Conservation (phyloP, 2,888 invertebrate genomes). For the Danaus chrysippus region DNA sequence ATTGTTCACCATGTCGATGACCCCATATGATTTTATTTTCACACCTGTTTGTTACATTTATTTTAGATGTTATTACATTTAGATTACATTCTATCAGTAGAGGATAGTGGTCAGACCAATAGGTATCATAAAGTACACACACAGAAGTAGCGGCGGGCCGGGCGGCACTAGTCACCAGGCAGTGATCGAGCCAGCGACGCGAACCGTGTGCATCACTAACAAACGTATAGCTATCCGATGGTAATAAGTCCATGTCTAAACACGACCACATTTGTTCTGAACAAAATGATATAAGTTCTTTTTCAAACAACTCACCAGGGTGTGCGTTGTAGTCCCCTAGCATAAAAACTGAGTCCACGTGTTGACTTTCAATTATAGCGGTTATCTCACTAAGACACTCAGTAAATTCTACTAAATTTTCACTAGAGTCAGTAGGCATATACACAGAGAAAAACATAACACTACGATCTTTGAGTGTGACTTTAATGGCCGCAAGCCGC, state of each 20-base stretch:
- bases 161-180: conserved; percentile 25
- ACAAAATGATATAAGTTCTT: not conserved
- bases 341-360: not conserved
- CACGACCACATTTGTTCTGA: not conserved
- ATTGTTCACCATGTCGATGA: too few species aligned
- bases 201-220: conserved; percentile 6
- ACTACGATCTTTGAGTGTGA: conserved; percentile 11
- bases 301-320: not conserved
- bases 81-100: too few species aligned
- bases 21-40: too few species aligned
- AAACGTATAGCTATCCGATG: not conserved
- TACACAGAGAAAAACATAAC: conserved; percentile 30
- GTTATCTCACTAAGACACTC: conserved; percentile 19
- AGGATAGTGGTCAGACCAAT: too few species aligned
- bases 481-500: conserved; percentile 28
- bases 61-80: too few species aligned
- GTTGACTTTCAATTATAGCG: not conserved
- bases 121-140: too few species aligned
- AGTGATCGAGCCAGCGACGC: conserved; percentile 31
- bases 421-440: conserved; percentile 34
- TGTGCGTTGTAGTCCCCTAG: not conserved
- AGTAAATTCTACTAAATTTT: conserved; percentile 32
- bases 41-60: too few species aligned
- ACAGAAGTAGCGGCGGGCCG: conserved; percentile 10
- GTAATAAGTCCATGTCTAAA: not conserved